Conservation (phyloP, 2,797 vertebrate species). For the Neosilurus mollespiculum region DNA sequence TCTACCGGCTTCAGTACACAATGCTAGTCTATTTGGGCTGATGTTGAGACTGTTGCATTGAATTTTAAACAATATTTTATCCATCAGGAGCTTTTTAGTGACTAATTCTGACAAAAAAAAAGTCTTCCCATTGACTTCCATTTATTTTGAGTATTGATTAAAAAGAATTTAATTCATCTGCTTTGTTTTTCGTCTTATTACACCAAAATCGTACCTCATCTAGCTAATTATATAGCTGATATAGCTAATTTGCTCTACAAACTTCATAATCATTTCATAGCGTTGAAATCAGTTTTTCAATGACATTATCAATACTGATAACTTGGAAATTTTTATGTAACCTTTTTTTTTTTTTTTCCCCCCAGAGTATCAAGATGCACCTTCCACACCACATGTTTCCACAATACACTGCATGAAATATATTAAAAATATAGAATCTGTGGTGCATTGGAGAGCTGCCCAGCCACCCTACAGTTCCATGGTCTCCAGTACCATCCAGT, state of each 20-base stretch:
- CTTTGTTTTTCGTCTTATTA: neutral
- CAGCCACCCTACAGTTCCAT: neutral
- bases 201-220: neutral
- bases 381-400: neutral
- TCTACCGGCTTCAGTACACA: neutral
- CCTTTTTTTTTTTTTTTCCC: neutral
- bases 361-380: neutral
- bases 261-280: neutral
- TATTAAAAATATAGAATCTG: neutral
- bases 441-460: neutral
- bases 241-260: neutral
- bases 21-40: too few relatives aligned
- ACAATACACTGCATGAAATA: neutral
- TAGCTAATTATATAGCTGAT: neutral
- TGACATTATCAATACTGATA: neutral
- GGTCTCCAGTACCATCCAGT: neutral
- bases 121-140: neutral
- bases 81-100: neutral
- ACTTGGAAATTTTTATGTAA: neutral
- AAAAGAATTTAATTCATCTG: neutral
- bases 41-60: neutral
- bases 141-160: neutral
- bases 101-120: neutral
- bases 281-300: neutral
- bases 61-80: neutral